Evolutionary conservation across 1,140 invertebrate species (phyloP), one percentile per base, ranked within the genome.

Genomic region (Diachasmimorpha longicaudata): DNA sequence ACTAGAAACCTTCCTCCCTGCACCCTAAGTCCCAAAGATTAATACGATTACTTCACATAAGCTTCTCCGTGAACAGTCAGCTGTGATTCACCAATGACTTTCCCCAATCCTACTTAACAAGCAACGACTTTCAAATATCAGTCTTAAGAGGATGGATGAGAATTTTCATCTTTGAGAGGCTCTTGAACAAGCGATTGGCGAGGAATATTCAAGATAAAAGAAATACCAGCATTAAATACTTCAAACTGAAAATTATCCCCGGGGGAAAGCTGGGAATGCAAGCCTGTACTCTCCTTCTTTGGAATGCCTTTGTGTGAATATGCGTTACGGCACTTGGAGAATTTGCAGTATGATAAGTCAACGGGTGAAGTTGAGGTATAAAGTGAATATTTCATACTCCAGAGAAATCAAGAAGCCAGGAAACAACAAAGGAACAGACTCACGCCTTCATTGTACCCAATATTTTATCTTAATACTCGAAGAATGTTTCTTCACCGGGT

Each of bases 301-400:
- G 58, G 58, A 63, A 63, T 63, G 58, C 58, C 58, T 63, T 63
- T 63, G 58, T 25, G 23, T 63, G 58, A 63, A 63, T 14, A 63
- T 63, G 58, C 58, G 58, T 25, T 63, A 63, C 58, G 58, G 58
- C 58, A 63, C 58, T 63, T 31, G 58, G 58, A 63, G 58, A 63
- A 63, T 63, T 63, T 63, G 58, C 58, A 31, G 58, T 31, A 23
- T 63, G 23, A 63, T 23, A 63, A 63, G 58, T 31, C 58, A 63
- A 23, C 4, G 58, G 31, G 23, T 63, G 58, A 31, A 63, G 58
- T 63, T 63, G 23, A 4, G 23, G 21, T 9, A 63, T 31, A 63
- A 63, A 63, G 23, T 63, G 23, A 31, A 63, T 31, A 63, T 63
- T n/a, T 52, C n/a, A 52, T 52, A 52, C 48, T 52, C 48, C 48